phyloP scores from a whole-genome alignment of 2,113 vertebrate genomes.

The Elanus axillaris region DNA sequence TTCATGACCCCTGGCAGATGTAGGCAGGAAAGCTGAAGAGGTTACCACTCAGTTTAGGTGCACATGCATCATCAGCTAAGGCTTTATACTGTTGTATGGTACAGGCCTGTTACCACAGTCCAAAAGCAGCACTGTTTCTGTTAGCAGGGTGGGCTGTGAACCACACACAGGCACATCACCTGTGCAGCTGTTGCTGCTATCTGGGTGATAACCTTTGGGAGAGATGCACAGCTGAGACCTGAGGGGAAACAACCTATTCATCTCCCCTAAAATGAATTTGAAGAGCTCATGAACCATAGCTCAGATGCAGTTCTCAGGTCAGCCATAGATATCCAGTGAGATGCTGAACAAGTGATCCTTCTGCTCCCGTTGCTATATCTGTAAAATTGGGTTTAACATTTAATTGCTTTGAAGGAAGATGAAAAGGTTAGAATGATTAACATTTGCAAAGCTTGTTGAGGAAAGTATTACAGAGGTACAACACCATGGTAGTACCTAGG shows the following conservation, averaged over 20 bases:
- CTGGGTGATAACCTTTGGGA: not conserved
- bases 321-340: not conserved
- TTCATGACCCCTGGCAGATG: not conserved
- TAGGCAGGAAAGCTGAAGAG: not conserved
- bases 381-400: not conserved
- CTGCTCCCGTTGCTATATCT: not conserved
- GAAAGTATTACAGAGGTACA: not conserved
- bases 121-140: not conserved
- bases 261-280: not conserved
- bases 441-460: not conserved
- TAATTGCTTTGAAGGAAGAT: not conserved
- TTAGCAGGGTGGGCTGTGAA: not conserved
- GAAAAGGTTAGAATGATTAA: not conserved
- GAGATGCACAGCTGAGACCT: not conserved
- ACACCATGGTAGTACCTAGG: not conserved
- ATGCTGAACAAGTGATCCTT: not conserved
- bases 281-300: not conserved
- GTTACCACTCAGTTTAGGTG: not conserved
- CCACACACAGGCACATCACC: not conserved
- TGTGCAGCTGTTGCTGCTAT: not conserved
- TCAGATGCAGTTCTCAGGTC: not conserved
- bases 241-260: not conserved
- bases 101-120: not conserved
- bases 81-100: rapidly evolving
- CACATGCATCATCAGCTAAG: not conserved